Evolutionary conservation across 2,113 vertebrate species (phyloP), one percentile per base, ranked within the genome.

Genomic region (Dromaius novaehollandiae): DNA sequence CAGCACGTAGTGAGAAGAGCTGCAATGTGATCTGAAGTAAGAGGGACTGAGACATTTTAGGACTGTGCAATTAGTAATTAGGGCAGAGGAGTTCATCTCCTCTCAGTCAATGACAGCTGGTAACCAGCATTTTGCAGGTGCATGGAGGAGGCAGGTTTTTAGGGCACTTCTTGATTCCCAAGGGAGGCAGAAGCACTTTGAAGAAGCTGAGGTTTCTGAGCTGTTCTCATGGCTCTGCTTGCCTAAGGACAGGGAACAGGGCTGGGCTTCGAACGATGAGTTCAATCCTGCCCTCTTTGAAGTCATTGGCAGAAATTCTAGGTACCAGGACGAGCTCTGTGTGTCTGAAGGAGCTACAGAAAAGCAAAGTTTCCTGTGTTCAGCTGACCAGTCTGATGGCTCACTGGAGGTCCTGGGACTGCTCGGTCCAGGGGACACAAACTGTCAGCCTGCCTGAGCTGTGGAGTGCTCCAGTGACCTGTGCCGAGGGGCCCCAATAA

Each of bases 231-330:
- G 95, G 91, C 75, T 94, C 50, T 9, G 1, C 71, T 96, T 71
- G 96, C 94, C 89, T 95, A 93, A 96, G 91, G 95, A 96, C 76
- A 93, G 75, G 91, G 87, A 95, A 91, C 0, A 4, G 78, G 91
- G 95, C 68, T 0, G 75, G 87, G 95, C 78, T 95, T 95, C 87
- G 68, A 87, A 93, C 0, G 22, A 94, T 96, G 82, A 93, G 94
- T 94, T 95, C 71, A 81, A 74, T 95, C 93, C 89, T 96, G 96
- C 91, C 81, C 78, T 93, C 96, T 97, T 96, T 97, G 96, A 96
- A 96, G 94, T 96, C 61, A 38, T 18, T 96, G 97, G 93, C 95
- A 97, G 86, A 84, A 93, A 85, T 79, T 92, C 90, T 51, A 6
- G 4, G 46, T 74, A 61, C 38, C 69, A 93, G 77, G 80, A 64